Percentiles rank a stretch among this genome's conserved stretches.
Evolutionary conservation across 2,797 vertebrate species (phyloP).

Genomic region (Melanotaenia maccullochi): DNA sequence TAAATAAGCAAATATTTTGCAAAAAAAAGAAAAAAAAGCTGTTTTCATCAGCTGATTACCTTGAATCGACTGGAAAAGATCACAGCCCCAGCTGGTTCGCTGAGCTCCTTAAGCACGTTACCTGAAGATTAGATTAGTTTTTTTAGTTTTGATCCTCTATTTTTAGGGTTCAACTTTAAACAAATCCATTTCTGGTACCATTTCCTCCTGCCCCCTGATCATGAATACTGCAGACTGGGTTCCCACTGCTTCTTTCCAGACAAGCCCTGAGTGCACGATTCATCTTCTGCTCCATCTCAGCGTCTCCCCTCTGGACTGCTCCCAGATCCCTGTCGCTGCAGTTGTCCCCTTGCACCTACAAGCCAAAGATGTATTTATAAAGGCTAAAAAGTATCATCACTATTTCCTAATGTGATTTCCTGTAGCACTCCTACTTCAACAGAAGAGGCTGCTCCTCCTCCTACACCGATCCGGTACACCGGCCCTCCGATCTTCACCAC

Average conservation of each 20-base stretch:
- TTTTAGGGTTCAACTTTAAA: neutral
- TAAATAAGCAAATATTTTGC: neutral
- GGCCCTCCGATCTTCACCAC: slow-evolving; percentile 96
- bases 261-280: slow-evolving; percentile 92
- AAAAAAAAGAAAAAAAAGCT: neutral
- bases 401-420: neutral
- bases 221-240: slow-evolving; percentile 93
- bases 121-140: slow-evolving; percentile 69
- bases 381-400: neutral
- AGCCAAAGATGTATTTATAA: neutral
- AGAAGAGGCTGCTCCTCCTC: slow-evolving; percentile 93
- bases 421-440: slow-evolving; percentile 80
- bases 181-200: slow-evolving; percentile 69
- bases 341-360: slow-evolving; percentile 92
- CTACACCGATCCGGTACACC: slow-evolving; percentile 93
- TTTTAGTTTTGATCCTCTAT: slow-evolving; percentile 1
- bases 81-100: slow-evolving; percentile 89
- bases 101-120: slow-evolving; percentile 93
- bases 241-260: slow-evolving; percentile 82
- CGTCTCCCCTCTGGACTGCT: slow-evolving; percentile 92
- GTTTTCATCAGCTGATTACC: slow-evolving; percentile 68
- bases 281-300: slow-evolving; percentile 98
- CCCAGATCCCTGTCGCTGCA: slow-evolving; percentile 88
- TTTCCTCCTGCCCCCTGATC: slow-evolving; percentile 95
- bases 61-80: slow-evolving; percentile 90